Percentiles rank a stretch among this genome's conserved stretches.
phyloP scores from a whole-genome alignment of 2,888 invertebrate genomes.

The Amphipyra berbera region DNA sequence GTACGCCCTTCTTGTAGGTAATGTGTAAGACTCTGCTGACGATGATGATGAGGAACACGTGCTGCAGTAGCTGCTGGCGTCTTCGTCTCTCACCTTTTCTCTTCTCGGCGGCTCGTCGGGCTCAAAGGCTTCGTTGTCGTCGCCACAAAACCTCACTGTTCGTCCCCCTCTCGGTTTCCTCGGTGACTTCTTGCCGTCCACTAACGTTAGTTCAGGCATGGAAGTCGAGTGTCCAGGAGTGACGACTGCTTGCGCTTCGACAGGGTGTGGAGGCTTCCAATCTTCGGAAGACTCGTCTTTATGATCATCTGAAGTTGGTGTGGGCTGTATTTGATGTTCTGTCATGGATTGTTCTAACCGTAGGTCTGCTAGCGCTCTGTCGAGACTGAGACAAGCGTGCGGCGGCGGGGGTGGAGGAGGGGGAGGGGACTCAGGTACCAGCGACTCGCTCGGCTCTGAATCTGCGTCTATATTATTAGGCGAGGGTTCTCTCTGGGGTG shows the following conservation, averaged over 20 bases:
- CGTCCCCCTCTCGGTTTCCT: constrained; percentile 80
- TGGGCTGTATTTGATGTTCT: constrained; percentile 92
- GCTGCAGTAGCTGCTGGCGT: constrained; percentile 94
- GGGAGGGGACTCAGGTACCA: constrained; percentile 89
- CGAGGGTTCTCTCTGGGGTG: constrained; percentile 90
- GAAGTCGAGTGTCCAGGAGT: constrained; percentile 89
- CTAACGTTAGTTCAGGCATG: constrained; percentile 86
- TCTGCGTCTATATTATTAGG: constrained; percentile 90
- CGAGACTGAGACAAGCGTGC: constrained; percentile 83
- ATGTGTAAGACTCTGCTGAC: constrained; percentile 95
- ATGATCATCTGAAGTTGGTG: constrained; percentile 76
- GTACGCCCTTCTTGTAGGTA: constrained; percentile 95
- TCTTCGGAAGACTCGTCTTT: constrained; percentile 81
- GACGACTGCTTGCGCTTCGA: constrained; percentile 86
- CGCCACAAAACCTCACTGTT: constrained; percentile 85
- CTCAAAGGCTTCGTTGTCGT: constrained; percentile 85
- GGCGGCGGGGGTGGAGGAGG: constrained; percentile 84
- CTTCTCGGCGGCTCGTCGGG: constrained; percentile 80
- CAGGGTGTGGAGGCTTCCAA: constrained; percentile 88
- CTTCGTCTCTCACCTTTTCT: constrained; percentile 88
- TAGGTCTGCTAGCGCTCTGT: constrained; percentile 84
- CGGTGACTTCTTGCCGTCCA: constrained; percentile 81
- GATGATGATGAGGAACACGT: constrained; percentile 97
- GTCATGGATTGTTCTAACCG: constrained; percentile 92
- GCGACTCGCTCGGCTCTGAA: constrained; percentile 90